These are phyloP conservation scores for Conchocele bisecta DNA, from an alignment of 2,888 invertebrate genomes.

Conservation along the genomic window DNA sequence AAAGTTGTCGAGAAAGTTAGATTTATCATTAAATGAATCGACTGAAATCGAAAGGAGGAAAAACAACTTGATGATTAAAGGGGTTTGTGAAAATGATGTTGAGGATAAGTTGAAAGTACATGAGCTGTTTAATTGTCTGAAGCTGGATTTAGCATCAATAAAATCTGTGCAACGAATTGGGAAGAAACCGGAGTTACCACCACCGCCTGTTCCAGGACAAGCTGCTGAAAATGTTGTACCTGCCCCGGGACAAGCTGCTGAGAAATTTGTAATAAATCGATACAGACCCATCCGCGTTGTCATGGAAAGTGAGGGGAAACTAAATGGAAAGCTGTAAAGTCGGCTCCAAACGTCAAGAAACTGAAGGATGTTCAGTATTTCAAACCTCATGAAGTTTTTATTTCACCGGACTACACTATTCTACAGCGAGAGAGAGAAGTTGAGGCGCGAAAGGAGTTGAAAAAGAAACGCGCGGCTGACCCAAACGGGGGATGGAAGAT, in stretches of 20 bases:
- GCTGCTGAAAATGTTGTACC: too few relatives aligned
- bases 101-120: background rate
- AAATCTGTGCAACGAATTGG: too few relatives aligned
- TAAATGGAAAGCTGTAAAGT: background rate
- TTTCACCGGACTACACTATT: background rate
- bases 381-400: background rate
- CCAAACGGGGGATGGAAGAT: constrained; percentile 1
- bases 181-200: too few relatives aligned
- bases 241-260: too few relatives aligned
- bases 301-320: too few relatives aligned
- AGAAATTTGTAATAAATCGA: too few relatives aligned
- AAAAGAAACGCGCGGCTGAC: background rate
- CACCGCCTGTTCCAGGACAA: too few relatives aligned
- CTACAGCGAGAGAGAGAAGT: background rate
- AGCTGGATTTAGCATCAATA: too few relatives aligned
- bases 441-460: background rate
- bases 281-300: too few relatives aligned
- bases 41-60: background rate
- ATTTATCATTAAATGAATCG: background rate
- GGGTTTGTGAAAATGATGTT: background rate
- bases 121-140: background rate
- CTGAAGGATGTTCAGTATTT: background rate
- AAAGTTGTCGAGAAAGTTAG: background rate
- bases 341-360: background rate
- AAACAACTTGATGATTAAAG: constrained; percentile 6